These are phyloP conservation scores for Suricata suricatta DNA, from an alignment of 2,113 vertebrate genomes.

Conservation along the genomic window DNA sequence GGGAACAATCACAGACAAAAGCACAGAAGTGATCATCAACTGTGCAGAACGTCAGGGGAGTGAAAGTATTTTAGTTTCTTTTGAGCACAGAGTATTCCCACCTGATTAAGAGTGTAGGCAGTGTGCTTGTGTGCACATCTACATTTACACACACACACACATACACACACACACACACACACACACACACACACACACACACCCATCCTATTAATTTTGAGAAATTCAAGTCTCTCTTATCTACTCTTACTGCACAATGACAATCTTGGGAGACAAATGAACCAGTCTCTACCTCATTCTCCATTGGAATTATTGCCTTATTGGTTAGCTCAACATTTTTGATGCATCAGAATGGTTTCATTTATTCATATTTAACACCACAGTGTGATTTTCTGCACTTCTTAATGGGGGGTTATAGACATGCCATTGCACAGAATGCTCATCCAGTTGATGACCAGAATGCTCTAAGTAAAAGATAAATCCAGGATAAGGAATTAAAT, in stretches of 20 bases:
- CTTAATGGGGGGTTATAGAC: background rate
- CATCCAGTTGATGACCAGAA: background rate
- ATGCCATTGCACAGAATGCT: background rate
- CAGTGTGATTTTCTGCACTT: background rate
- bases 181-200: background rate
- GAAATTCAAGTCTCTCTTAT: background rate
- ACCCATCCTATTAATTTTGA: background rate
- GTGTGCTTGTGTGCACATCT: fast-evolving
- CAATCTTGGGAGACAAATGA: background rate
- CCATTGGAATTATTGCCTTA: background rate
- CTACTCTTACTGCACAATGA: background rate
- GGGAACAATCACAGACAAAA: background rate
- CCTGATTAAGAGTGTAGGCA: background rate
- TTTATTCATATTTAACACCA: background rate
- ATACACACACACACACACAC: background rate
- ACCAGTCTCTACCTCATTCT: background rate
- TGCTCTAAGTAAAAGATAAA: background rate
- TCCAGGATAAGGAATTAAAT: background rate
- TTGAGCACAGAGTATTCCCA: background rate
- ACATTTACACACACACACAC: background rate
- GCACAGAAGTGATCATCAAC: background rate
- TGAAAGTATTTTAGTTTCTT: background rate
- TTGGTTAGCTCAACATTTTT: background rate
- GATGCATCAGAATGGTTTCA: background rate
- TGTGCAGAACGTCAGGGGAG: background rate